phyloP scores from a whole-genome alignment of 1,140 invertebrate genomes.

The Drosophila suzukii region DNA sequence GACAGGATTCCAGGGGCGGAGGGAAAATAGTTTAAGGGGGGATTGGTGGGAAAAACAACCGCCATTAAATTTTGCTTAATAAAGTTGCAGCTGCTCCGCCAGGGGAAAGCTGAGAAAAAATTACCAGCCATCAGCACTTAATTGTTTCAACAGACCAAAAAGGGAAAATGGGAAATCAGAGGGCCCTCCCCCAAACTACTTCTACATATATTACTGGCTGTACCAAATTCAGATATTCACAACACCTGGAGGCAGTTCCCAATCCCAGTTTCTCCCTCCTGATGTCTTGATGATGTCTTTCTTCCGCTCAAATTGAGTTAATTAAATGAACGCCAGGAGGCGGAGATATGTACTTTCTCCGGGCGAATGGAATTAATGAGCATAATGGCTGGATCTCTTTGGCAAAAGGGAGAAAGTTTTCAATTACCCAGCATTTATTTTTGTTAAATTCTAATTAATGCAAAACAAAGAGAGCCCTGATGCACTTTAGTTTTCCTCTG shows the following conservation, averaged over 20 bases:
- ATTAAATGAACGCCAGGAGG: constrained; percentile 37
- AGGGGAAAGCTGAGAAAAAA: constrained; percentile 54
- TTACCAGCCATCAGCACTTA: constrained; percentile 78
- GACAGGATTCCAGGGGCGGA: constrained; percentile 36
- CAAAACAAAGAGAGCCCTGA: constrained; percentile 14
- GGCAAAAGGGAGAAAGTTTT: constrained; percentile 63
- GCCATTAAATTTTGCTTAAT: constrained; percentile 82
- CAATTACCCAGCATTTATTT: constrained; percentile 80
- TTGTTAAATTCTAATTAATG: constrained; percentile 82
- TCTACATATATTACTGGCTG: constrained; percentile 5
- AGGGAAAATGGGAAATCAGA: not conserved
- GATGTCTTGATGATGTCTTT: constrained; percentile 73
- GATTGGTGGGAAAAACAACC: constrained; percentile 6
- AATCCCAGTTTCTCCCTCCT: constrained; percentile 19
- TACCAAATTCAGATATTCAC: constrained; percentile 8
- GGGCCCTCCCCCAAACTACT: constrained; percentile 3
- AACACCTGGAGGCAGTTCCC: constrained; percentile 36
- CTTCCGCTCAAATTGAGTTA: constrained; percentile 56
- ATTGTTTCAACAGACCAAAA: constrained; percentile 58
- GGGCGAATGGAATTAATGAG: constrained; percentile 74
- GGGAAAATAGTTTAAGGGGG: constrained; percentile 3
- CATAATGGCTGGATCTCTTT: constrained; percentile 35
- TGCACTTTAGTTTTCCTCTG: constrained; percentile 46
- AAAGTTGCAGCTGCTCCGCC: constrained; percentile 74
- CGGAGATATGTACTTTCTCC: constrained; percentile 28